phyloP scores from a whole-genome alignment of 1,140 invertebrate species.

The Zaprionus inermis region DNA sequence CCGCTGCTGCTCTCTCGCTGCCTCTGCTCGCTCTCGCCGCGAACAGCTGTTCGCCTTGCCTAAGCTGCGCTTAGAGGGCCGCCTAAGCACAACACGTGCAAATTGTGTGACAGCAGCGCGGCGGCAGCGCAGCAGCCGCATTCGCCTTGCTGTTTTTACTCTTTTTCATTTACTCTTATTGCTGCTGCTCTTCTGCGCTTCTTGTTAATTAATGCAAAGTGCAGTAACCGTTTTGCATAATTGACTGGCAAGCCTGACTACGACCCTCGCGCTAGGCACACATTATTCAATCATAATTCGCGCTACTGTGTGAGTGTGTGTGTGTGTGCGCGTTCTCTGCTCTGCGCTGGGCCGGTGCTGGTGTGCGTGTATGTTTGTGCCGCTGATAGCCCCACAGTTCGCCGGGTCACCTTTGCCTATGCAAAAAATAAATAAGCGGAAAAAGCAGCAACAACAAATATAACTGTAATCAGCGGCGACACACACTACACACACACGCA shows the following conservation, averaged over 20 bases:
- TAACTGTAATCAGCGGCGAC: slow-evolving; percentile 67
- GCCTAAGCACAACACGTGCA: slow-evolving; percentile 42
- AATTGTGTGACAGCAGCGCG: slow-evolving; percentile 37
- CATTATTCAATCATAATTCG: slow-evolving; percentile 82
- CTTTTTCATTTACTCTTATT: slow-evolving; percentile 20
- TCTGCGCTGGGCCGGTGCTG: background rate
- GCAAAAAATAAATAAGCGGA: slow-evolving; percentile 60
- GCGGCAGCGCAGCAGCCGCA: background rate
- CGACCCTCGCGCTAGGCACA: slow-evolving; percentile 52
- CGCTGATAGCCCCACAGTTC: slow-evolving; percentile 71
- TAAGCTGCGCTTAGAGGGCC: slow-evolving; percentile 34
- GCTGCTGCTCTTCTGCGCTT: slow-evolving; percentile 17
- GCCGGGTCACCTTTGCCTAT: slow-evolving; percentile 73
- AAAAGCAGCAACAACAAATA: slow-evolving; percentile 16
- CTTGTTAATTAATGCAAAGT: slow-evolving; percentile 79
- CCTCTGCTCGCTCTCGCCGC: background rate
- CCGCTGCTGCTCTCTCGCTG: background rate
- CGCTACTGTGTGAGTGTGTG: slow-evolving; percentile 27
- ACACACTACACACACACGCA: slow-evolving; percentile 8
- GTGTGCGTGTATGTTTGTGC: slow-evolving; percentile 16
- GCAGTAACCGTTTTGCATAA: slow-evolving; percentile 80
- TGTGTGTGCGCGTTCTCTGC: background rate
- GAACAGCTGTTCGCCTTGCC: slow-evolving; percentile 39
- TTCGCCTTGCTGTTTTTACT: slow-evolving; percentile 10
- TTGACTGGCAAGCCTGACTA: slow-evolving; percentile 57